Evolutionary conservation across 2,113 vertebrate species (phyloP), one percentile per base, ranked within the genome.

Genomic region (Tringa solitaria): DNA sequence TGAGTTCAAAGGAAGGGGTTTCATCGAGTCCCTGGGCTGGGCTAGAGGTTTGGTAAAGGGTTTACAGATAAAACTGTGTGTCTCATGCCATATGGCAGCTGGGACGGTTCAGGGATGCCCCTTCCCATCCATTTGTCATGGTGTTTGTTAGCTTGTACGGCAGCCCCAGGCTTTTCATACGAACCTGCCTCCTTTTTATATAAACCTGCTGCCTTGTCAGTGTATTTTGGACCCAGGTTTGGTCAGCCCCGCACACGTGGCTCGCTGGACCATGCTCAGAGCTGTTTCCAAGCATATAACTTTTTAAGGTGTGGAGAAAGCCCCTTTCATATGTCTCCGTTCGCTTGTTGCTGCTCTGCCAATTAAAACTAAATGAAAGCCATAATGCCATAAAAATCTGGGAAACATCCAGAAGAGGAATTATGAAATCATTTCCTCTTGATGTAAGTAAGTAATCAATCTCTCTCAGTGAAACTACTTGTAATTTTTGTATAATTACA

Each of bases 401-500:
- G 77, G 81, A 84, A 87, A 41, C 41, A 89, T 70, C 76, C 72
- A 95, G 65, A 59, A 59, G 43, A 81, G 60, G 64, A 84, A 70
- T 94, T 81, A 65, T 18, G 90, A 89, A 87, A 91, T 89, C 5
- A 84, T 86, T 95, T 96, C 87, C 41, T 95, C 87, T 77, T 53
- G 73, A 59, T 96, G 45, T 88, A 67, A 85, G 70, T 45, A 57
- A 89, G 57, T 37, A 48, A 83, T 74, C 81, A 56, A 41, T 78
- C 56, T 73, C 33, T 94, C 81, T 70, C 84, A 91, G 46, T 61
- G 46, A 81, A 77, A 67, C 37, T 93, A 6, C 73, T 89, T 78
- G 77, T 78, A 57, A 84, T 63, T 81, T 84, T 93, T 81, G 51
- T 75, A 11, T 77, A 87, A 93, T 96, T 89, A 89, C 51, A 41